Percentiles rank a stretch among this genome's conserved stretches.
Conservation (phyloP, 2,888 invertebrate genomes). For the Hypena proboscidalis region DNA sequence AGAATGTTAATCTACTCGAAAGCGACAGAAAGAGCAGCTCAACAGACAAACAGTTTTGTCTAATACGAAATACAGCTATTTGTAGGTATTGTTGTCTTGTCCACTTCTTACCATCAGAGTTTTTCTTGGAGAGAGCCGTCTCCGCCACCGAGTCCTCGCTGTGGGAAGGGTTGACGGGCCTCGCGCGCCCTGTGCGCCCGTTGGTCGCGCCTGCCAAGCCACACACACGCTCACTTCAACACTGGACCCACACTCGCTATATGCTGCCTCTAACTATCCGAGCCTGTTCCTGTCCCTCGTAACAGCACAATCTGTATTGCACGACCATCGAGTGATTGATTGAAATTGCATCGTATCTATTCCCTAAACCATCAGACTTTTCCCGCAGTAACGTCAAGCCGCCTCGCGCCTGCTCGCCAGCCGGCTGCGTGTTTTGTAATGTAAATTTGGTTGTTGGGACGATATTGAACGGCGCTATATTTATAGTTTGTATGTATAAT, state of each 20-base stretch:
- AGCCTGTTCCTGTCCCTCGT: not conserved
- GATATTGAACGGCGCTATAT: conserved; percentile 22
- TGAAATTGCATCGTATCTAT: conserved; percentile 21
- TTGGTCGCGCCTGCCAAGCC: conserved; percentile 80
- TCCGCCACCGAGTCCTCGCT: conserved; percentile 94
- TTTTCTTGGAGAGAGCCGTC: conserved; percentile 92
- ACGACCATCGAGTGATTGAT: conserved; percentile 15
- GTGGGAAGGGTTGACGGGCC: conserved; percentile 88
- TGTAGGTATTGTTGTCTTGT: conserved; percentile 46
- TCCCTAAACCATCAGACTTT: conserved; percentile 30
- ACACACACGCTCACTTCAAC: conserved; percentile 78
- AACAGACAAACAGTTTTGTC: conserved; percentile 62
- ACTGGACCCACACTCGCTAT: conserved; percentile 45
- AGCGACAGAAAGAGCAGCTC: conserved; percentile 71
- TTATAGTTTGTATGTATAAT: conserved; percentile 7
- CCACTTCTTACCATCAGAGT: conserved; percentile 91
- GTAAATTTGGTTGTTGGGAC: conserved; percentile 25
- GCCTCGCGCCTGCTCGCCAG: conserved; percentile 61
- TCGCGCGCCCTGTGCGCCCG: conserved; percentile 72
- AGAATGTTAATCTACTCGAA: conserved; percentile 58
- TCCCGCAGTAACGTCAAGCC: conserved; percentile 45
- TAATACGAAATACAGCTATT: conserved; percentile 59
- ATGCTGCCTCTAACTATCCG: conserved; percentile 19
- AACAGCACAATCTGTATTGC: conserved; percentile 5
- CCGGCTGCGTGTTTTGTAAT: conserved; percentile 46